Base-by-base conservation (phyloP, 2,113 vertebrate species). In the Leucopternis melanops region DNA sequence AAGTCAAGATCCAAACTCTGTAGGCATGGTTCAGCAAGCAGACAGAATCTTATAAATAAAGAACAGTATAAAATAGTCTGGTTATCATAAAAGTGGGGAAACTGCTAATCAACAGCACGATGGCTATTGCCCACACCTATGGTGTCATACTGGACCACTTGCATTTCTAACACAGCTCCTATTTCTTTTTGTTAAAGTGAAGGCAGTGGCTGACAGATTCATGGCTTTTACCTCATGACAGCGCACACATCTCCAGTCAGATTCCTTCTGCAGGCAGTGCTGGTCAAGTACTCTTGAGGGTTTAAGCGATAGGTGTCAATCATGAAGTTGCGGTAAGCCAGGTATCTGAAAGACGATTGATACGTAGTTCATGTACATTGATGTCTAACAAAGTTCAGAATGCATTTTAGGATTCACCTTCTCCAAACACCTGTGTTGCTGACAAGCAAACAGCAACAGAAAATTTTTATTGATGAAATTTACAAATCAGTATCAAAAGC, bases 261-360 rank as follows among this genome's bases (percentile, higher is more conserved):
- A 91, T 99, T 99, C 93, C 99, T 98, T 70, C 99, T 98, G 94
- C 99, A 99, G 92, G 99, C 99, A 1, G 99, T 99, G 97, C 99
- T 99, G 75, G 99, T 99, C 96, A 99, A 98, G 96, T 99, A 99
- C 96, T 99, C 99, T 94, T 99, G 99, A 5, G 99, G 99, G 97
- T 99, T 99, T 23, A 99, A 97, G 40, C 99, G 98, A 15, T 99
- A 99, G 0, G 99, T 99, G 96, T 99, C 99, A 4, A 99, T 99
- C 99, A 99, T 99, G 98, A 99, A 99, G 98, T 99, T 99, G 47
- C 99, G 98, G 95, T 99, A 99, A 17, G 99, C 99, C 98, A 99
- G 92, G 96, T 99, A 99, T 98, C 99, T 99, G 97, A 82, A 87
- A 80, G 34, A 32, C 31, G 74, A 4, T 2, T 1, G 16, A 10